A percentile compares a stretch with the other conserved stretches of the same genome.
Evolutionary conservation across 2,113 vertebrate genomes (phyloP).

Genomic region (Ictidomys tridecemlineatus): DNA sequence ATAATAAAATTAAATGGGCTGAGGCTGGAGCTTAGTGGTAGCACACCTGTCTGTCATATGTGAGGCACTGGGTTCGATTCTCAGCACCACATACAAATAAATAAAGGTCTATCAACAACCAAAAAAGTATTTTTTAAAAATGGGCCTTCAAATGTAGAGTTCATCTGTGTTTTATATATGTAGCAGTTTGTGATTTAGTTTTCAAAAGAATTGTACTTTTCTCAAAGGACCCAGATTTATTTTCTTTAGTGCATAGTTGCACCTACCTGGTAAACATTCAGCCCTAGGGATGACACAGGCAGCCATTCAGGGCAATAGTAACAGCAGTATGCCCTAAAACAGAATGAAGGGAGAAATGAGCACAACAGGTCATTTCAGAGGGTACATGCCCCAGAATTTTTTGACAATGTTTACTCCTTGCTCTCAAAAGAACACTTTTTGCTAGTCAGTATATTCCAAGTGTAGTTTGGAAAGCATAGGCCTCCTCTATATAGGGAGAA

Average conservation of each 20-base stretch:
- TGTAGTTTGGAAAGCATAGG: neutral
- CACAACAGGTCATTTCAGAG: neutral
- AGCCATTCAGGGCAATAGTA: neutral
- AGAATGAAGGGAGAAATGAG: neutral
- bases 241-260: slow-evolving; percentile 6
- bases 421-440: neutral
- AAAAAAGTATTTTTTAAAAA: too few relatives aligned
- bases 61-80: too few relatives aligned
- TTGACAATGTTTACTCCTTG: neutral
- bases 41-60: too few relatives aligned
- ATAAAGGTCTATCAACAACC: too few relatives aligned
- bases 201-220: slow-evolving; percentile 21
- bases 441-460: neutral
- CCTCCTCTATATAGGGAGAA: neutral
- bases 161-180: neutral
- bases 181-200: neutral
- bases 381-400: neutral
- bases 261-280: neutral
- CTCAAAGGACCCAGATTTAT: neutral
- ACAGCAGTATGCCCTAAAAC: neutral
- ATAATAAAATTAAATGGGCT: neutral
- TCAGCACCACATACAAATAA: too few relatives aligned
- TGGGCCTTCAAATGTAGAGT: neutral
- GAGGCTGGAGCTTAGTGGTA: too few relatives aligned
- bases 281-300: neutral